These are phyloP conservation scores for Tetramorium bicarinatum DNA, from an alignment of 2,888 invertebrate genomes.

Conservation along the genomic window DNA sequence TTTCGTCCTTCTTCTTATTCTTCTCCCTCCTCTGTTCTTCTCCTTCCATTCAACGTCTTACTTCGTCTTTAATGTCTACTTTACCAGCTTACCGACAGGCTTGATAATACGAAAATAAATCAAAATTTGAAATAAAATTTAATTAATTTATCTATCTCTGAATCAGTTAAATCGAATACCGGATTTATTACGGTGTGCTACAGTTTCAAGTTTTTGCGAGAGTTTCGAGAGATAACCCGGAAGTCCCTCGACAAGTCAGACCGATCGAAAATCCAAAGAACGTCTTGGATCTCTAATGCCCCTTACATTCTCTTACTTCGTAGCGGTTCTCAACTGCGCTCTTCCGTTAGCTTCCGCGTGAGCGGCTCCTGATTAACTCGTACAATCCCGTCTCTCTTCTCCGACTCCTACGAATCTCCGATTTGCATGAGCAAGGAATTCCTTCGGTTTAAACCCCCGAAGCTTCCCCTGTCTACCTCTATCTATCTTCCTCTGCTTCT, in stretches of 20 bases:
- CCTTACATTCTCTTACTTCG: constrained; percentile 73
- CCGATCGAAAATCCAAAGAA: constrained; percentile 44
- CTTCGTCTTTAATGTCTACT: constrained; percentile 36
- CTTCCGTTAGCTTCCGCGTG: constrained; percentile 70
- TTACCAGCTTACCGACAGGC: constrained; percentile 28
- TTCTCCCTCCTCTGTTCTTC: constrained; percentile 35
- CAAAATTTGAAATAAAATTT: not conserved
- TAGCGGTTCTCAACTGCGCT: constrained; percentile 77
- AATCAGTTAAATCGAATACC: not conserved
- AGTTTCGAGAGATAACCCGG: not conserved
- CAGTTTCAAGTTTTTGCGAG: not conserved
- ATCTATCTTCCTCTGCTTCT: constrained; percentile 37
- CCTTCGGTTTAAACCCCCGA: constrained; percentile 81
- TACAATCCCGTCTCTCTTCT: constrained; percentile 74
- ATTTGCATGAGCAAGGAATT: constrained; percentile 84
- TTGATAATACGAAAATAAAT: not conserved
- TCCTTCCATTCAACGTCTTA: constrained; percentile 32
- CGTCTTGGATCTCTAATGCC: constrained; percentile 36
- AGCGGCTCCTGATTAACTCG: constrained; percentile 81
- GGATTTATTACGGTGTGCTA: not conserved
- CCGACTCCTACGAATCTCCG: constrained; percentile 77
- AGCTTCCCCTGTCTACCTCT: constrained; percentile 59
- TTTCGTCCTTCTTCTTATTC: constrained; percentile 72
- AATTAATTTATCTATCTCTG: not conserved
- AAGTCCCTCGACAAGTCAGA: not conserved